These are phyloP conservation scores for Patella depressa DNA, from an alignment of 2,888 invertebrate species.

Conservation along the genomic window DNA sequence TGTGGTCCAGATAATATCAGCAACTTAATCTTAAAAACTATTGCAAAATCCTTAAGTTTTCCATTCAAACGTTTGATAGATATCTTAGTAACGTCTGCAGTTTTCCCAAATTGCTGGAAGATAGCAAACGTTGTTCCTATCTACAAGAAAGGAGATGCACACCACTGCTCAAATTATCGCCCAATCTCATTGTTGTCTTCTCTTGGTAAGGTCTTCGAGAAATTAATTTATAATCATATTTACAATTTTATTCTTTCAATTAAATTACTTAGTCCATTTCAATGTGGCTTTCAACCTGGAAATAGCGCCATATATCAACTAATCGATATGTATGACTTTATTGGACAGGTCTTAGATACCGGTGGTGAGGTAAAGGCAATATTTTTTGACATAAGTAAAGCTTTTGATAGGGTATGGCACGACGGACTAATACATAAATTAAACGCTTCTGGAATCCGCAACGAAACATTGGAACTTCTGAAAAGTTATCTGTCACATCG, in stretches of 20 bases:
- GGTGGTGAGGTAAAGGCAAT: neutral
- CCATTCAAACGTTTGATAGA: too few relatives aligned
- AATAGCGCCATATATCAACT: neutral
- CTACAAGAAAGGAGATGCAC: neutral
- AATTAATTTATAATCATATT: neutral
- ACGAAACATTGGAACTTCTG: neutral
- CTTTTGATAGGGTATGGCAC: neutral
- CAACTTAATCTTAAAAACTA: neutral
- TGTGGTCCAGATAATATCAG: neutral
- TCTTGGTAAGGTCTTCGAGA: neutral
- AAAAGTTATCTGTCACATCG: neutral
- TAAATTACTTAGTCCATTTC: too few relatives aligned
- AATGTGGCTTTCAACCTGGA: neutral
- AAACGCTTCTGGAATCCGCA: neutral
- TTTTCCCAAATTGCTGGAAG: neutral
- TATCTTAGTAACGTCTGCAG: neutral
- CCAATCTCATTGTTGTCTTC: neutral
- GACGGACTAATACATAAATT: neutral
- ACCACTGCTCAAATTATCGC: neutral
- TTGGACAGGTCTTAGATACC: neutral
- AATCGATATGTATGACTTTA: neutral
- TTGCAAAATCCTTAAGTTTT: too few relatives aligned
- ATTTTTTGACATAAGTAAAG: neutral
- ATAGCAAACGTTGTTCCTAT: neutral
- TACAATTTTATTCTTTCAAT: neutral